A percentile compares a stretch with the other conserved stretches of the same genome.
phyloP scores from a whole-genome alignment of 2,797 vertebrate genomes.

The Pseudomugil tenellus region DNA sequence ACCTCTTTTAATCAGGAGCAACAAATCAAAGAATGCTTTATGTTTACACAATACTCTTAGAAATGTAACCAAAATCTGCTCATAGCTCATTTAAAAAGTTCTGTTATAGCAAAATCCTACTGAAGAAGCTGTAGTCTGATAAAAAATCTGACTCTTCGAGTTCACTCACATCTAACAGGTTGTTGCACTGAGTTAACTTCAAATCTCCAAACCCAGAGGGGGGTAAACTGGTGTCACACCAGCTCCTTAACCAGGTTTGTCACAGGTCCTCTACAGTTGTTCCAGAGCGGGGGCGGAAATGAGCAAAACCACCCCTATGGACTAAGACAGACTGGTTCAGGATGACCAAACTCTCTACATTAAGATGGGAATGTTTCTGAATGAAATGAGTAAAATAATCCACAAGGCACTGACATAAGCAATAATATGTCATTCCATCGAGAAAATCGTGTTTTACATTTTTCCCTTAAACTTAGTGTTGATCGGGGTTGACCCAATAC shows the following conservation, averaged over 20 bases:
- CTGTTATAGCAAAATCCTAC: no score
- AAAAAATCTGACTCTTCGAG: neutral
- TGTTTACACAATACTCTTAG: conserved; percentile 3
- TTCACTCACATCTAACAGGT: neutral
- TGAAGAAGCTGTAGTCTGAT: no score
- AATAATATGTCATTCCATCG: neutral
- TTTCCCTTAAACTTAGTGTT: neutral
- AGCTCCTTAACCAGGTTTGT: conserved; percentile 1
- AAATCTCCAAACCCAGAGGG: no score
- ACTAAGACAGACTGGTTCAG: neutral
- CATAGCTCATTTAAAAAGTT: no score
- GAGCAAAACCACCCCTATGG: neutral
- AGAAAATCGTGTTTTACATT: neutral
- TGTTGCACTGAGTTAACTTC: no score
- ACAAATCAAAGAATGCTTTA: conserved; percentile 7
- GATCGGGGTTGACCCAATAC: neutral
- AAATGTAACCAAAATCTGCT: no score
- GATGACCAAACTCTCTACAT: neutral
- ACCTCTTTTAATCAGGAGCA: conserved; percentile 3
- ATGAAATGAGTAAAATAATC: neutral
- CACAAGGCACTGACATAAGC: neutral
- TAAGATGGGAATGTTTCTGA: neutral
- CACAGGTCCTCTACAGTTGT: neutral
- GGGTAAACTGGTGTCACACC: neutral
- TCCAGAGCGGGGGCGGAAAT: no score